A percentile compares a stretch with the other conserved stretches of the same genome.
These are phyloP conservation scores for Nothoprocta pentlandii DNA, from an alignment of 2,113 vertebrate genomes.

Conservation along the genomic window DNA sequence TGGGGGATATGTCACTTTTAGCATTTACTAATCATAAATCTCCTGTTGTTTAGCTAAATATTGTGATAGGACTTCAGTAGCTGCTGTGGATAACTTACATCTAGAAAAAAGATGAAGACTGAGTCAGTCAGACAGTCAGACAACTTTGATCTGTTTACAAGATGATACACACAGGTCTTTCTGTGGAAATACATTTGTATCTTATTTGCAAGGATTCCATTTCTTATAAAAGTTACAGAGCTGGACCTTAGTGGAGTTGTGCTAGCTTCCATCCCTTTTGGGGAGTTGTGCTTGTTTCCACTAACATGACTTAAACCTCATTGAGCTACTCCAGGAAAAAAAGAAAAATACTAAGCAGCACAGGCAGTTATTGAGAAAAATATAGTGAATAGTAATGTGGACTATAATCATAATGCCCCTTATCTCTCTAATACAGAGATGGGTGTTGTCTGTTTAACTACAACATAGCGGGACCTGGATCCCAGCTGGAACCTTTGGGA, in stretches of 20 bases:
- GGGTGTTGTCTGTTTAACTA: rapidly evolving
- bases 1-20: background rate
- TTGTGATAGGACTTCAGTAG: background rate
- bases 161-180: background rate
- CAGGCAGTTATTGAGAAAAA: background rate
- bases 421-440: background rate
- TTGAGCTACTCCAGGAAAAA: background rate
- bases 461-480: background rate
- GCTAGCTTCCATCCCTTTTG: background rate
- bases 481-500: background rate
- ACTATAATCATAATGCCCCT: background rate
- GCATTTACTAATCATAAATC: background rate
- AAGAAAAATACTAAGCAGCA: background rate
- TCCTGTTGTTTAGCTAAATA: background rate
- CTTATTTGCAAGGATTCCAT: background rate
- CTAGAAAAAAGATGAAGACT: background rate
- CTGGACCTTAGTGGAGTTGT: background rate
- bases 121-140: background rate
- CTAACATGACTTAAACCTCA: background rate
- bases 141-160: background rate
- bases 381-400: rapidly evolving
- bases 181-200: background rate
- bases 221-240: background rate
- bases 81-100: background rate
- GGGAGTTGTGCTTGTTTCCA: background rate